These are phyloP conservation scores for Fratercula arctica DNA, from an alignment of 2,797 vertebrate species.

Conservation along the genomic window DNA sequence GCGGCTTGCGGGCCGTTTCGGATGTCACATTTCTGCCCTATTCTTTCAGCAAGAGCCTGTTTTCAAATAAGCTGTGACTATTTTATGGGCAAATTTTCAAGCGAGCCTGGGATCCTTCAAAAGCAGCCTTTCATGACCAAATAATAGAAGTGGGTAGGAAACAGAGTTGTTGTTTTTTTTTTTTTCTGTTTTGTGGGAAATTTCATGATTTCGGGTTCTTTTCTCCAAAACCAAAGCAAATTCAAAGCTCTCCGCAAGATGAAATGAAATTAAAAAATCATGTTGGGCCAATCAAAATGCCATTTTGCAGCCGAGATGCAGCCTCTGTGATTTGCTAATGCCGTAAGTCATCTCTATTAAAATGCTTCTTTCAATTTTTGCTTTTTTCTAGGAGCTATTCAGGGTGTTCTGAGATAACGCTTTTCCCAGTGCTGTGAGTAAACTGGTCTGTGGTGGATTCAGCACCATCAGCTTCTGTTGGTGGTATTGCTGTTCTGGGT, in stretches of 20 bases:
- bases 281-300: background rate
- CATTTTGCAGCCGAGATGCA: background rate
- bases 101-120: background rate
- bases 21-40: background rate
- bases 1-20: background rate
- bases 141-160: background rate
- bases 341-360: background rate
- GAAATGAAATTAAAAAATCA: background rate
- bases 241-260: background rate
- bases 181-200: background rate
- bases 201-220: background rate
- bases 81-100: background rate
- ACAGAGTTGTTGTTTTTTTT: background rate
- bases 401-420: background rate
- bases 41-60: background rate
- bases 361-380: rapidly evolving
- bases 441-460: background rate
- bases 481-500: too few relatives aligned
- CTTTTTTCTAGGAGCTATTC: background rate
- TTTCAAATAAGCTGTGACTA: background rate
- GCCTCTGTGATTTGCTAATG: background rate
- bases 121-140: background rate
- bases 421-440: background rate
- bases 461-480: background rate
- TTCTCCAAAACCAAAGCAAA: background rate